Evolutionary conservation across 2,797 vertebrate species (phyloP), one percentile per base, ranked within the genome.

Genomic region (Anas capensis): DNA sequence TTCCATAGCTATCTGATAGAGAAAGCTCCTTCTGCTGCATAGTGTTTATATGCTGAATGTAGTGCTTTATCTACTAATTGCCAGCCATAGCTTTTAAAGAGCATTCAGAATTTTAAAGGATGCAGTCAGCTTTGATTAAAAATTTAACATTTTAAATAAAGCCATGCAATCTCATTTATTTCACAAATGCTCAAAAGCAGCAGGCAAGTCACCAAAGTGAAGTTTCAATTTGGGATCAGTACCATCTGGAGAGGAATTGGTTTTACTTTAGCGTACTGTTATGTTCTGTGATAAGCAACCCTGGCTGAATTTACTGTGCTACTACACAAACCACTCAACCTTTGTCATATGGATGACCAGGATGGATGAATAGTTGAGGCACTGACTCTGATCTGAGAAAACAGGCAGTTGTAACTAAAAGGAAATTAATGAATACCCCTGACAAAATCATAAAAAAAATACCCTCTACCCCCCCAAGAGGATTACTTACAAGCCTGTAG

Each of bases 41-140:
- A 64, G 66, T 46, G 65, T 79, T 96, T 62, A 71, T 57, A 81
- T 18, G 36, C 85, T 88, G 76, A 90, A 69, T 54, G 83, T 21
- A 69, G 53, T 54, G 26, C 53, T 95, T 91, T 80, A 88, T 94
- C 90, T 96, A 49, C 81, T 90, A 95, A 97, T 82, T 93, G 88
- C 88, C 89, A 93, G 81, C 64, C 78, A 65, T 6, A 91, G 90
- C 83, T 93, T 92, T 78, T 77, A 77, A 90, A 93, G 65, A 95
- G 40, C 75, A 75, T 83, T 85, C 86, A 0, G 0, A 89, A 78
- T 89, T 87, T 81, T 93, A 66, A 92, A 83, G 89, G n/a, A 86
- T 33, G 40, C 24, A 81, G 80, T 46, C 84, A 88, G 84, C 79
- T 89, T 89, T 93, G 91, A 92, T 93, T 89, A 93, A 92, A 94